A percentile compares a stretch with the other conserved stretches of the same genome.
phyloP scores from a whole-genome alignment of 2,888 invertebrate genomes.

The Aphrophora alni region DNA sequence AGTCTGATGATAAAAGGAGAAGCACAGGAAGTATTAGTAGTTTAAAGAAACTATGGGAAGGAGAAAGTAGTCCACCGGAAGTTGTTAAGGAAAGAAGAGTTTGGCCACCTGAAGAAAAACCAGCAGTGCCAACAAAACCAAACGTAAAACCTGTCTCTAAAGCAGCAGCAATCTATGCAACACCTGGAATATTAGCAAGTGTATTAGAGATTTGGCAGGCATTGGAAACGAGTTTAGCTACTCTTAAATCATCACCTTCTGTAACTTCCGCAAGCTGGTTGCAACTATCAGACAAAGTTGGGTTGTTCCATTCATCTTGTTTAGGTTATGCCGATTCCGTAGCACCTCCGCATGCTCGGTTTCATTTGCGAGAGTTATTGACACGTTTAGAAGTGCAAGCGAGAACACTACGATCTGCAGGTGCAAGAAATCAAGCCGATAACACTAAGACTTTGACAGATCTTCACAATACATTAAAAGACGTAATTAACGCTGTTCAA shows the following conservation, averaged over 20 bases:
- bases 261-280: conserved; percentile 75
- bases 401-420: conserved; percentile 70
- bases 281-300: conserved; percentile 80
- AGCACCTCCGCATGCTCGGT: conserved; percentile 85
- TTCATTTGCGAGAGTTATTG: conserved; percentile 81
- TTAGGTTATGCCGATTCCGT: conserved; percentile 80
- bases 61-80: conserved; percentile 62
- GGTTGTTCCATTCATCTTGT: conserved; percentile 82
- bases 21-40: conserved; percentile 93
- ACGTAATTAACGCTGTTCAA: conserved; percentile 66
- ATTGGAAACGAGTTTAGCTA: conserved; percentile 69
- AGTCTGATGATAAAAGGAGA: conserved; percentile 83
- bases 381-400: conserved; percentile 74
- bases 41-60: conserved; percentile 92
- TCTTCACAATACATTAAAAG: conserved; percentile 73
- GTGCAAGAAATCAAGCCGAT: conserved; percentile 72
- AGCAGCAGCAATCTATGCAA: conserved; percentile 76
- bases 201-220: conserved; percentile 71
- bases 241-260: conserved; percentile 63
- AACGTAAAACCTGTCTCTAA: conserved; percentile 57
- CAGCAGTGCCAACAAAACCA: conserved; percentile 66
- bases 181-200: conserved; percentile 65
- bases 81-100: conserved; percentile 58
- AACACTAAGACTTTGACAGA: conserved; percentile 72
- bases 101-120: conserved; percentile 66